Conservation (phyloP, 2,113 vertebrate genomes). For the Charadrius vociferus region DNA sequence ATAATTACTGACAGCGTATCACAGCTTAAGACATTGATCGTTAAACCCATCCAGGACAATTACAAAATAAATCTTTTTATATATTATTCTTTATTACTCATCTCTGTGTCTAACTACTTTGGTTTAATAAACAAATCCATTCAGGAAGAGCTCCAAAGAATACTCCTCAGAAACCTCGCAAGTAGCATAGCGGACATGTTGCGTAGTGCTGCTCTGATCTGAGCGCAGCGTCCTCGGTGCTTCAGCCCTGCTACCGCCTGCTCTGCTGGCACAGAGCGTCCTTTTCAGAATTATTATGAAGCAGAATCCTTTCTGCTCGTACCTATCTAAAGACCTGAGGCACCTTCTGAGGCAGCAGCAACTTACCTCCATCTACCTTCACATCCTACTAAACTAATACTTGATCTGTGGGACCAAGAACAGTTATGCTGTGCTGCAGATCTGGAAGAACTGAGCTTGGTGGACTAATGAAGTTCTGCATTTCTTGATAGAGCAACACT, state of each 20-base stretch:
- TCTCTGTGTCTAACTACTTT: not conserved
- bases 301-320: not conserved
- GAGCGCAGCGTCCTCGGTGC: accelerated
- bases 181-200: accelerated
- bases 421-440: not conserved
- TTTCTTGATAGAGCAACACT: not conserved
- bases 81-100: not conserved
- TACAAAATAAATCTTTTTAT: accelerated
- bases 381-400: not conserved
- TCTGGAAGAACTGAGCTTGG: not conserved
- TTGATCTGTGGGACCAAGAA: not conserved
- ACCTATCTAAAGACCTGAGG: not conserved
- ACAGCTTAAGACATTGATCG: not conserved
- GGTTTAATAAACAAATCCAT: not conserved
- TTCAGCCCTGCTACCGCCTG: accelerated
- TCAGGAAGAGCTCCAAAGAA: not conserved
- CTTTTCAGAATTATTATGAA: not conserved
- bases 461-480: not conserved
- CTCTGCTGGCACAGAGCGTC: not conserved
- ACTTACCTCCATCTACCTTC: not conserved
- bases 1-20: not conserved
- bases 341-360: not conserved
- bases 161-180: not conserved
- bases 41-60: not conserved
- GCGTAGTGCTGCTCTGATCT: not conserved